Base-by-base conservation (phyloP, 1,140 invertebrate genomes). In the Drosophila arizonae region DNA sequence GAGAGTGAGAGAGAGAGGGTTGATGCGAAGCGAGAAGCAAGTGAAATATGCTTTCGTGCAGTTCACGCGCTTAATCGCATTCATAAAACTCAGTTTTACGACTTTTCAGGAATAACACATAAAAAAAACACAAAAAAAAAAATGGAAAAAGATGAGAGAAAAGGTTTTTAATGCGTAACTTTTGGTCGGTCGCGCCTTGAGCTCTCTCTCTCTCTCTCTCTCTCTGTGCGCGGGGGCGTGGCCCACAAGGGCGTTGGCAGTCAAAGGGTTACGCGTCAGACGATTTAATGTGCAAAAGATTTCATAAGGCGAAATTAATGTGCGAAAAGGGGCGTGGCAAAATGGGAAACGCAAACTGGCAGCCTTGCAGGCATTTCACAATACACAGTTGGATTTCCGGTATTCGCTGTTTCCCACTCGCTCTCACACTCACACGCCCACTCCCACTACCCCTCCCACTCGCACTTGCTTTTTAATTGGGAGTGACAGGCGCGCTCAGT, bases 21-120 rank as follows among this genome's bases (percentile, higher is more conserved):
- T 17, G 43, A 33, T 41, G 41, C 63, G 41, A 46, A 70, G 57
- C 52, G 45, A 64, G 66, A 61, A 41, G 30, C 52, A 70, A 74
- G 62, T 76, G 76, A 82, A 87, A 87, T 87, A 87, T 86, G 82
- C 76, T 85, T 73, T 86, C 76, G 64, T 78, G 82, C 81, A 87
- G 81, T 87, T 87, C 76, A 88, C 84, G 76, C 76, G 79, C 79
- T 82, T 88, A 87, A 87, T 87, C 82, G 82, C 82, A 82, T 88
- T 87, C 82, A 87, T 87, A 87, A 87, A 87, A 87, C 82, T 87
- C 72, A 75, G 69, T 79, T 87, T 88, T 82, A 87, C 84, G 84
- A 88, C 82, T 87, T 86, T 87, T 82, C 39, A 77, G 68, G 79
- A 79, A 79, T 69, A 74, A 70, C 66, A 60, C 17, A 61, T 17